A percentile compares a stretch with the other conserved stretches of the same genome.
These are phyloP conservation scores for Phataginus tricuspis DNA, from an alignment of 2,797 vertebrate species.

Conservation along the genomic window DNA sequence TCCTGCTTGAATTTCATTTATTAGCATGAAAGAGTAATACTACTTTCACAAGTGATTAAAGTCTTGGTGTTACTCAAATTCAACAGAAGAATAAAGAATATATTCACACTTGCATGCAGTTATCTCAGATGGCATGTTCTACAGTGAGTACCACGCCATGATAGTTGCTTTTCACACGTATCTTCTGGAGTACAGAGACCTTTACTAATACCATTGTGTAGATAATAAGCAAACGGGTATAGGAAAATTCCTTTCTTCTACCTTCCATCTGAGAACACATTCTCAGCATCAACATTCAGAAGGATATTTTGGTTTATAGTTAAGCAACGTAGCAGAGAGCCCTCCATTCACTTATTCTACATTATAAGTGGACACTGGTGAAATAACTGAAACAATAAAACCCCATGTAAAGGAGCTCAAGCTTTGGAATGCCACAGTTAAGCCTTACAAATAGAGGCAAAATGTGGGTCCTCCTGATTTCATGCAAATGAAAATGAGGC, in stretches of 20 bases:
- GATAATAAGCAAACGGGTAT: background rate
- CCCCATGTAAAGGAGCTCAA: background rate
- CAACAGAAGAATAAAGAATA: constrained; percentile 34
- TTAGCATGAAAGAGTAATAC: constrained; percentile 40
- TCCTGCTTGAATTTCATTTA: constrained; percentile 52
- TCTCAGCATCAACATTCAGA: constrained; percentile 23
- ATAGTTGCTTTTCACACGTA: background rate
- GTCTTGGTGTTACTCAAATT: constrained; percentile 42
- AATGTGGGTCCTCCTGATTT: background rate
- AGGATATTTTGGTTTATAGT: constrained; percentile 4
- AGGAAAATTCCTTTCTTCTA: background rate
- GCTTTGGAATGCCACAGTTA: background rate
- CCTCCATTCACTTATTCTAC: background rate
- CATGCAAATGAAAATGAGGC: background rate
- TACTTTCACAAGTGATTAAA: constrained; percentile 20
- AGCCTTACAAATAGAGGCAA: background rate
- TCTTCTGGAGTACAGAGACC: background rate
- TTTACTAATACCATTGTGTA: constrained; percentile 1
- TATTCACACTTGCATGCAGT: constrained; percentile 3
- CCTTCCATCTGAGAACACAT: background rate
- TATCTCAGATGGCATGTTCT: background rate
- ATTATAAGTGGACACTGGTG: background rate
- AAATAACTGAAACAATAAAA: background rate
- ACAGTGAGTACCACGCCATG: background rate
- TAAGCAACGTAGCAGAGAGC: background rate